Evolutionary conservation across 2,888 invertebrate genomes (phyloP).

Genomic region (Ophion ellenae): DNA sequence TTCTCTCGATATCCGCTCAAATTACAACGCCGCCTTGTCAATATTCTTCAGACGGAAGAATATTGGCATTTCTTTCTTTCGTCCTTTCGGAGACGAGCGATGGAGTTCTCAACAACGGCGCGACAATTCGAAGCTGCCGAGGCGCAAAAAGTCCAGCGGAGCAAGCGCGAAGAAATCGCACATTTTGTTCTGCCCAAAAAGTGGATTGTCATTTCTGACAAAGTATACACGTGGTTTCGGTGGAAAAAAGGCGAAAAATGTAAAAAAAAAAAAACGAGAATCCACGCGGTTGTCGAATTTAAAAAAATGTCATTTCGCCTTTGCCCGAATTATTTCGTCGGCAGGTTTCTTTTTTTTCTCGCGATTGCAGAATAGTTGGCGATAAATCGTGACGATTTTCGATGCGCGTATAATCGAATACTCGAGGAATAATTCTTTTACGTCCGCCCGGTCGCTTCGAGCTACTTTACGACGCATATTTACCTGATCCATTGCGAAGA

Average conservation of each 20-base stretch:
- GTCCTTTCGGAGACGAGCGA: too few relatives aligned
- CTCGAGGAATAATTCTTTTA: neutral
- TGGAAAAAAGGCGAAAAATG: neutral
- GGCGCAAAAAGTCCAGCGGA: neutral
- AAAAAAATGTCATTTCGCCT: neutral
- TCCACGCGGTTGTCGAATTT: neutral
- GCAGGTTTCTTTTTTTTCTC: neutral
- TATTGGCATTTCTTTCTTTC: too few relatives aligned
- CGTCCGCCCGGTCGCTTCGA: neutral
- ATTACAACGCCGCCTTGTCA: too few relatives aligned
- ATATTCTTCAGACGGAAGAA: too few relatives aligned
- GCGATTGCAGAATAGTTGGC: neutral
- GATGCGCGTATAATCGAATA: neutral
- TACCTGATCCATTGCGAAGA: slow-evolving; percentile 56
- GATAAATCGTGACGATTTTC: neutral
- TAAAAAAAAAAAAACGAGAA: neutral
- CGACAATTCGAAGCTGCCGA: too few relatives aligned
- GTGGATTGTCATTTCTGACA: neutral
- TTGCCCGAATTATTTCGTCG: neutral
- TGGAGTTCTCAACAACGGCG: too few relatives aligned
- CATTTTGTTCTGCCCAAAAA: neutral
- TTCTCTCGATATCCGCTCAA: too few relatives aligned
- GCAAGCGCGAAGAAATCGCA: neutral
- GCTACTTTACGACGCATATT: slow-evolving; percentile 13
- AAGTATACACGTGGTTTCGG: neutral